phyloP scores from a whole-genome alignment of 2,888 invertebrate species.

The Formica aserva region DNA sequence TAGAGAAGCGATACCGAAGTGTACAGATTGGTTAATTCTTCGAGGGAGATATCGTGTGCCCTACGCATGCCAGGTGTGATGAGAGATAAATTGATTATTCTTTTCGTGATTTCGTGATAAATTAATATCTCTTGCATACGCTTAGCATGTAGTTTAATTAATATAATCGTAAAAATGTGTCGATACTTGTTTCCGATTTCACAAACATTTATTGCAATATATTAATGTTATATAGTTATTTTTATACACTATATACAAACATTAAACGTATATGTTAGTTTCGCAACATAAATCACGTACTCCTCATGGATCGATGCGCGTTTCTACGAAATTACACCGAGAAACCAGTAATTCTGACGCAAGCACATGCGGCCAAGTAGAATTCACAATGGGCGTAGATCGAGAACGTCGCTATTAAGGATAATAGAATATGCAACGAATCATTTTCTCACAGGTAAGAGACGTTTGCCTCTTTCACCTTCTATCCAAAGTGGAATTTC shows the following conservation, averaged over 20 bases:
- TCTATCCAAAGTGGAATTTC: conserved; percentile 66
- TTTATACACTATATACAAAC: neutral
- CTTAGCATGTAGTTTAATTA: neutral
- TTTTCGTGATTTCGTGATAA: conserved; percentile 18
- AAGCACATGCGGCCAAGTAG: conserved; percentile 71
- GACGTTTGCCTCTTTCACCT: conserved; percentile 69
- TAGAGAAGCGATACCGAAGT: conserved; percentile 47
- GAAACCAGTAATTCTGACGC: conserved; percentile 70
- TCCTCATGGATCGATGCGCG: conserved; percentile 58
- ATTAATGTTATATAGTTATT: conserved; percentile 1
- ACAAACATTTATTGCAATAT: conserved; percentile 12
- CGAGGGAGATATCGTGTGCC: conserved; percentile 26
- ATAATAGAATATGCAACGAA: conserved; percentile 73
- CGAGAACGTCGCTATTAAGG: conserved; percentile 74
- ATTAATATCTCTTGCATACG: neutral
- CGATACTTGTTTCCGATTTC: neutral
- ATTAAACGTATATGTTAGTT: conserved; percentile 18
- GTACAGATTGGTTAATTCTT: conserved; percentile 19
- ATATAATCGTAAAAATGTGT: neutral
- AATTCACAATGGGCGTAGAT: conserved; percentile 72
- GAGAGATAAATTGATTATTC: conserved; percentile 31
- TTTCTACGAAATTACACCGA: conserved; percentile 62
- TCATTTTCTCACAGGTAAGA: conserved; percentile 71
- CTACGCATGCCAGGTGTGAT: conserved; percentile 12
- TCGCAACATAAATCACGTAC: conserved; percentile 54